Conservation (phyloP, 2,797 vertebrate species). For the Diplodus sargus region DNA sequence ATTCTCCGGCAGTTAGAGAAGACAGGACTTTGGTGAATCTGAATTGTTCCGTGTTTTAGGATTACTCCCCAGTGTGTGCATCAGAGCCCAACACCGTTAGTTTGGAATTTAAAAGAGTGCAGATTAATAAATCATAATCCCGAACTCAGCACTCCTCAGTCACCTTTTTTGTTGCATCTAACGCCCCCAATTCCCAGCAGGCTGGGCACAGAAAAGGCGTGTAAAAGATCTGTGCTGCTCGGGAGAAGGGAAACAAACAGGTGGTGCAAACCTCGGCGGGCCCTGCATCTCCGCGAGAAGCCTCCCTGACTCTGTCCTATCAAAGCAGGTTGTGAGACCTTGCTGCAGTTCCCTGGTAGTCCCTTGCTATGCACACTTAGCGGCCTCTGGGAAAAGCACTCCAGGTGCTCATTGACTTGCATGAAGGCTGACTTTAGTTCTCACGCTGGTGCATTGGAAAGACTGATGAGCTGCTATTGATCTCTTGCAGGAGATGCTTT, state of each 20-base stretch:
- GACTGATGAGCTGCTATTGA: conserved; percentile 83
- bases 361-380: conserved; percentile 79
- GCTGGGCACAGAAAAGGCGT: conserved; percentile 71
- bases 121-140: conserved; percentile 93
- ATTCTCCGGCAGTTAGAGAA: conserved; percentile 68
- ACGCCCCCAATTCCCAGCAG: conserved; percentile 78
- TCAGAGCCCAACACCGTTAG: conserved; percentile 79
- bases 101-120: conserved; percentile 81
- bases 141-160: conserved; percentile 85
- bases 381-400: conserved; percentile 83
- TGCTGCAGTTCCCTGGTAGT: conserved; percentile 69
- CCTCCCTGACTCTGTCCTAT: conserved; percentile 78
- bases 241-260: conserved; percentile 85
- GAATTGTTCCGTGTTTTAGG: conserved; percentile 79
- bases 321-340: conserved; percentile 81
- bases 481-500: conserved; percentile 71
- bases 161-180: conserved; percentile 88
- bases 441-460: conserved; percentile 79
- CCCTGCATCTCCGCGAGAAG: conserved; percentile 70
- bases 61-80: conserved; percentile 82
- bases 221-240: conserved; percentile 79
- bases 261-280: conserved; percentile 85
- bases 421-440: conserved; percentile 85
- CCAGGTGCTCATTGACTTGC: conserved; percentile 89
- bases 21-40: conserved; percentile 71